Base-by-base conservation (phyloP, 1,140 invertebrate genomes). In the Andrena cerasifolii region DNA sequence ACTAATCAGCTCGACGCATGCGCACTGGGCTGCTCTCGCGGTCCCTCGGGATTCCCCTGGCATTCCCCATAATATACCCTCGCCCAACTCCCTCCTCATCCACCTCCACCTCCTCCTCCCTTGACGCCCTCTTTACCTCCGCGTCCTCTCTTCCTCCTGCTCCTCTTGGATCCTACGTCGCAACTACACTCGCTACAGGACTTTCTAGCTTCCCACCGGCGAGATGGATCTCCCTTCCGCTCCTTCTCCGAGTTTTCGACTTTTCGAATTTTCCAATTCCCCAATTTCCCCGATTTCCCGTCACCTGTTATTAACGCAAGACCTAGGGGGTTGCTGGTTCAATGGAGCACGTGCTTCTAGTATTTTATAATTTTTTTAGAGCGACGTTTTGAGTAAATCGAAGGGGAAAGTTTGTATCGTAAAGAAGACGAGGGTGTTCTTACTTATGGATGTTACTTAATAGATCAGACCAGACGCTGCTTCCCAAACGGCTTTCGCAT, bases 1-100 rank as follows among this genome's bases (percentile, higher is more conserved):
- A 91, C 90, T 91, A 91, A 91, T 91, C 90, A 91, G 90, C 86
- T 84, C 79, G 89, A 87, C 90, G 89, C 90, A 90, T 89, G 90
- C 89, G 90, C 89, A 76, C 76, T 80, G 87, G 89, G 86, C 88
- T 88, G 75, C 83, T 82, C 82, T 70, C 53, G 26, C 33, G 74
- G 54, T 89, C 90, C 86, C 90, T 83, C 58, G 89, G 86, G 90
- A 89, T 88, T 90, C 83, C 84, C 85, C 88, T 88, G 88, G 88
- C 89, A 88, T 90, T 87, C 87, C 84, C 88, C 86, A 87, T 89
- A 89, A 89, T 89, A 87, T 86, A 89, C 86, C 82, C 79, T 72
- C 80, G 76, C 75, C 77, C 70, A 77, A 47, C 78, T 82, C 62
- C 80, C 77, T 77, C 53, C 79, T 49, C 73, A 66, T 68, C 45